These are phyloP conservation scores for Dendroctonus valens DNA, from an alignment of 1,140 invertebrate genomes.

Conservation along the genomic window DNA sequence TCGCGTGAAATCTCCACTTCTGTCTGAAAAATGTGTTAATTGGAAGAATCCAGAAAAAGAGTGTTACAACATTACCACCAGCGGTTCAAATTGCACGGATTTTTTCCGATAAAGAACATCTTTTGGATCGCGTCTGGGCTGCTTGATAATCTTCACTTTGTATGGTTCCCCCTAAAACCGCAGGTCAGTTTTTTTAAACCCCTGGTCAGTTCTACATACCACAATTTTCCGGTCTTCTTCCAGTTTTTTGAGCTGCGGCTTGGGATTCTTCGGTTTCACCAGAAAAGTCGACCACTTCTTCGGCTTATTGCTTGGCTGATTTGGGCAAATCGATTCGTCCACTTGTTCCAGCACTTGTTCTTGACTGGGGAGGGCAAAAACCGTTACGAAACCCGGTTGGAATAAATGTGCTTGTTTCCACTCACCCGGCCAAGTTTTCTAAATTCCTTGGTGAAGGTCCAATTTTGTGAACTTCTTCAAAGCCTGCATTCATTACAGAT, in stretches of 20 bases:
- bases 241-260: slow-evolving; percentile 55
- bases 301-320: slow-evolving; percentile 32
- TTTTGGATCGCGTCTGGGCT: slow-evolving; percentile 48
- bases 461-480: slow-evolving; percentile 12
- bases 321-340: background rate
- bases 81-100: slow-evolving; percentile 32
- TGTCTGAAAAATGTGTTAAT: background rate
- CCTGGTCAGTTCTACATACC: slow-evolving; percentile 13
- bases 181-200: slow-evolving; percentile 7
- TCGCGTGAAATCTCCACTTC: slow-evolving; percentile 21
- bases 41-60: background rate
- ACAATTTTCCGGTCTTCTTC: slow-evolving; percentile 35
- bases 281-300: slow-evolving; percentile 69
- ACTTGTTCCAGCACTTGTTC: slow-evolving; percentile 48
- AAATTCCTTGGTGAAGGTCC: slow-evolving; percentile 17
- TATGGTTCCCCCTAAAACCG: slow-evolving; percentile 46
- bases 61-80: slow-evolving; percentile 21
- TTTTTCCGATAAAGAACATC: slow-evolving; percentile 27
- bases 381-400: no score
- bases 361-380: no score
- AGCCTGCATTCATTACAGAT: slow-evolving; percentile 2
- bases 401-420: background rate
- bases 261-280: slow-evolving; percentile 65
- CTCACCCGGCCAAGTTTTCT: slow-evolving; percentile 30
- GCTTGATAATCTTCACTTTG: slow-evolving; percentile 55